Percentiles rank a stretch among this genome's conserved stretches.
phyloP scores from a whole-genome alignment of 2,797 vertebrate genomes.

The Hippoglossus hippoglossus region DNA sequence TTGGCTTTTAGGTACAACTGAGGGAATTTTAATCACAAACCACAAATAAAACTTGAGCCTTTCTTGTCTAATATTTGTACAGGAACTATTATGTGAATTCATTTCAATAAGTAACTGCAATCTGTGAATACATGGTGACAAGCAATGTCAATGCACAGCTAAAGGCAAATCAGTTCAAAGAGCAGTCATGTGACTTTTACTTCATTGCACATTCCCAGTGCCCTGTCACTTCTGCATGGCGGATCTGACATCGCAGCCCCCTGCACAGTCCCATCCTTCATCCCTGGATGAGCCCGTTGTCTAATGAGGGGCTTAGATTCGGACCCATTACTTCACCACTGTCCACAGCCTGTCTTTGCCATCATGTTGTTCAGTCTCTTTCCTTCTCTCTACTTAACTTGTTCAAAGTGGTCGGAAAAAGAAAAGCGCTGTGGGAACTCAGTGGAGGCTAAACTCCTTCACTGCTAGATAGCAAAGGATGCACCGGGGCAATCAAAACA shows the following conservation, averaged over 20 bases:
- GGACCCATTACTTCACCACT: conserved; percentile 62
- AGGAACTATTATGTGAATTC: background rate
- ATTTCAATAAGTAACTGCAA: background rate
- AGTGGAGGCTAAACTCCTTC: conserved; percentile 21
- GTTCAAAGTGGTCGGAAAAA: conserved; percentile 47
- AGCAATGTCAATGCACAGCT: background rate
- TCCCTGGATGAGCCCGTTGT: conserved; percentile 54
- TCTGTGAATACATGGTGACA: background rate
- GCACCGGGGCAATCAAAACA: conserved; percentile 1
- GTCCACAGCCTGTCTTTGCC: conserved; percentile 56
- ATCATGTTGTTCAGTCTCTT: conserved; percentile 45
- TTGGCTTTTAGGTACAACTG: too few species aligned
- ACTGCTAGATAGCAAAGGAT: conserved; percentile 16
- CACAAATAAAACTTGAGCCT: too few species aligned
- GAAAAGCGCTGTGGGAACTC: conserved; percentile 20
- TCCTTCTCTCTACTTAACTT: conserved; percentile 42
- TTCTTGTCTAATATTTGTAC: background rate
- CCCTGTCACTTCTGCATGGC: conserved; percentile 58
- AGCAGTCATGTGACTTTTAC: conserved; percentile 63
- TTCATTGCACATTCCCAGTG: conserved; percentile 58
- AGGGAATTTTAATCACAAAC: too few species aligned
- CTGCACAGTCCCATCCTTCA: conserved; percentile 61
- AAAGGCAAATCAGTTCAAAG: conserved; percentile 35
- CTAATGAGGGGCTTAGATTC: conserved; percentile 73
- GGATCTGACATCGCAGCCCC: conserved; percentile 65